Conservation (phyloP, 2,888 invertebrate genomes). For the Venustoraphidia nigricollis region DNA sequence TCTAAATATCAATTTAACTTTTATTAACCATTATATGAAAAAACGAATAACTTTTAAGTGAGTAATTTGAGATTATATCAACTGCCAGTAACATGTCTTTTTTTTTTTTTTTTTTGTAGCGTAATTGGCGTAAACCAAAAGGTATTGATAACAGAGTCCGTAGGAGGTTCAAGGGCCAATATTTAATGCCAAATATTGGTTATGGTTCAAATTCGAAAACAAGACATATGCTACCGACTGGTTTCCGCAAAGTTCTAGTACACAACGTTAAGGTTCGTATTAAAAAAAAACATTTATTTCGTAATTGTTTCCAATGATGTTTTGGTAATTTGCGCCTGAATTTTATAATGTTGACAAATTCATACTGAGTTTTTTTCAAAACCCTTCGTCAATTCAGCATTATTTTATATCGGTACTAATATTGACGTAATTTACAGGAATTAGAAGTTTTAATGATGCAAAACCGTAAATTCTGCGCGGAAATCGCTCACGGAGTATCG, state of each 20-base stretch:
- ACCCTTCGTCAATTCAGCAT: conserved; percentile 2
- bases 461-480: conserved; percentile 92
- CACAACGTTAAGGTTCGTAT: conserved; percentile 63
- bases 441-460: conserved; percentile 98
- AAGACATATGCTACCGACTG: conserved; percentile 93
- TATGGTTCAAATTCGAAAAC: conserved; percentile 93
- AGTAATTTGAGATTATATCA: no score
- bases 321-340: conserved; percentile 31
- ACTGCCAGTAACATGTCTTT: conserved; percentile 3
- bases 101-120: conserved; percentile 32
- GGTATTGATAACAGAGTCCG: conserved; percentile 99
- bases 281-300: neutral
- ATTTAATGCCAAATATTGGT: conserved; percentile 98
- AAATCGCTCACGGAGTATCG: conserved; percentile 94
- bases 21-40: no score
- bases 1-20: no score
- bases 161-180: conserved; percentile 97
- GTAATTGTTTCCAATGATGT: conserved; percentile 19
- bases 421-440: conserved; percentile 42
- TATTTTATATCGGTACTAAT: neutral
- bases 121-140: conserved; percentile 99
- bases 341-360: conserved; percentile 20
- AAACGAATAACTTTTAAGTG: no score
- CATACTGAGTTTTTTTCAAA: conserved; percentile 13
- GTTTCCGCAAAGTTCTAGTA: conserved; percentile 90